Percentiles rank a stretch among this genome's conserved stretches.
These are phyloP conservation scores for human DNA, from an alignment of 2,113 vertebrate species.

Conservation along the genomic window DNA sequence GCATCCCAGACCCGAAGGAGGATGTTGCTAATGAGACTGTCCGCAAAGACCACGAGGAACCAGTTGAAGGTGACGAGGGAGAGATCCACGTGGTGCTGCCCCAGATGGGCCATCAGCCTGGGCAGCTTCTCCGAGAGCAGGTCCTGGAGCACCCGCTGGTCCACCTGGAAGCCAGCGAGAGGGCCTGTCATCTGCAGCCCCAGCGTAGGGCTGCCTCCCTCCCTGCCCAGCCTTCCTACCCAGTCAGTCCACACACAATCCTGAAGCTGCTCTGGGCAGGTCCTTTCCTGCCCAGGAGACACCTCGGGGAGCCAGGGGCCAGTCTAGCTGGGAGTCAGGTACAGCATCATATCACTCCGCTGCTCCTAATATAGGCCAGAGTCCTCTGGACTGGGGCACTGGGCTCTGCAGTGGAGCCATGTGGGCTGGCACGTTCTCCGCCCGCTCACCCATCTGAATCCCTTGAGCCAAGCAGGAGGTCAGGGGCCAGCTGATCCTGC, in stretches of 20 bases:
- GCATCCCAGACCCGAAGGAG: constrained; percentile 95
- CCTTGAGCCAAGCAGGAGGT: not conserved
- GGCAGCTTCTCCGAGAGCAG: constrained; percentile 94
- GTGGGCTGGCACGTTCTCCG: not conserved
- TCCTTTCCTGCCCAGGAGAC: not conserved
- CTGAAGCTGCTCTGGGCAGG: not conserved
- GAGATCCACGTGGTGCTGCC: constrained; percentile 88
- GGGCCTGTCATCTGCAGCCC: not conserved
- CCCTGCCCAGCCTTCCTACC: not conserved
- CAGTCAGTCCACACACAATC: not conserved
- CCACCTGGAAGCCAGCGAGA: constrained; percentile 84
- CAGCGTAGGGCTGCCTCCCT: not conserved
- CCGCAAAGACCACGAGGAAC: constrained; percentile 96
- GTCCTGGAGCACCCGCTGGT: constrained; percentile 96
- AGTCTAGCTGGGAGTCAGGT: not conserved
- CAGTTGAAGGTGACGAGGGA: constrained; percentile 95
- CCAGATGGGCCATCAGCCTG: constrained; percentile 90
- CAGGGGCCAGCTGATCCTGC: not conserved
- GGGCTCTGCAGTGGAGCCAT: not conserved
- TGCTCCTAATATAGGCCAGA: accelerated
- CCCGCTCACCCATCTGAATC: not conserved
- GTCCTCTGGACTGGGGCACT: not conserved
- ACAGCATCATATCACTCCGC: accelerated
- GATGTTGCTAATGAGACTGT: constrained; percentile 93
- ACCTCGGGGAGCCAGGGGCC: not conserved